Conservation (phyloP, 2,888 invertebrate species). For the Drosophila pseudotalamancana region DNA sequence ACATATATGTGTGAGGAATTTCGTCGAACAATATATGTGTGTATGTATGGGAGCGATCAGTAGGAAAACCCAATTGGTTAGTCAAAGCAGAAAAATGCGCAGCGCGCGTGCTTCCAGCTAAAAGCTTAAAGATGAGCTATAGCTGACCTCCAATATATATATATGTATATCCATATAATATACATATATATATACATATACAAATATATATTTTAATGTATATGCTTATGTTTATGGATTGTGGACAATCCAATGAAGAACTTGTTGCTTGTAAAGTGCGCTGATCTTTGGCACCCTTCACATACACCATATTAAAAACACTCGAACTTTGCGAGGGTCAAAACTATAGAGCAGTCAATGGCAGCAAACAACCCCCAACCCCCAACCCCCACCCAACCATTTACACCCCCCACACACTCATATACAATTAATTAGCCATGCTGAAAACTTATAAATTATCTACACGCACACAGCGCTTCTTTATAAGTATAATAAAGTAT, state of each 20-base stretch:
- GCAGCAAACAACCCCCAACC: constrained; percentile 40
- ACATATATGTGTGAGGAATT: constrained; percentile 22
- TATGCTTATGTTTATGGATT: constrained; percentile 13
- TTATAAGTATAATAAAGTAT: constrained; percentile 17
- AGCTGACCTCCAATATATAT: constrained; percentile 31
- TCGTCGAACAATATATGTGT: constrained; percentile 2
- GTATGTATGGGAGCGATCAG: background rate
- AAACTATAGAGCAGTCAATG: constrained; percentile 75
- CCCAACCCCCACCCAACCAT: background rate
- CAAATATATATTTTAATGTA: too few species aligned
- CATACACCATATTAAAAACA: constrained; percentile 40
- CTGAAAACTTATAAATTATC: constrained; percentile 73
- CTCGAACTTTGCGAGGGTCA: constrained; percentile 77
- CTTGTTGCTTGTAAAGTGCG: constrained; percentile 65
- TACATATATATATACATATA: background rate
- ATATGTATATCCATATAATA: too few species aligned
- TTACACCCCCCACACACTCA: constrained; percentile 4
- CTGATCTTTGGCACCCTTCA: constrained; percentile 56
- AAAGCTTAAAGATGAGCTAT: constrained; percentile 5
- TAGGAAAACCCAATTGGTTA: constrained; percentile 70
- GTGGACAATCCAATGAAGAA: constrained; percentile 26
- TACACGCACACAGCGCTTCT: background rate
- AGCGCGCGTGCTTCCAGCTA: constrained; percentile 38
- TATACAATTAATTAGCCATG: constrained; percentile 62
- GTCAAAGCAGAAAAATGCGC: constrained; percentile 66